These are phyloP conservation scores for Tachysurus fulvidraco DNA, from an alignment of 2,113 vertebrate genomes.

Conservation along the genomic window DNA sequence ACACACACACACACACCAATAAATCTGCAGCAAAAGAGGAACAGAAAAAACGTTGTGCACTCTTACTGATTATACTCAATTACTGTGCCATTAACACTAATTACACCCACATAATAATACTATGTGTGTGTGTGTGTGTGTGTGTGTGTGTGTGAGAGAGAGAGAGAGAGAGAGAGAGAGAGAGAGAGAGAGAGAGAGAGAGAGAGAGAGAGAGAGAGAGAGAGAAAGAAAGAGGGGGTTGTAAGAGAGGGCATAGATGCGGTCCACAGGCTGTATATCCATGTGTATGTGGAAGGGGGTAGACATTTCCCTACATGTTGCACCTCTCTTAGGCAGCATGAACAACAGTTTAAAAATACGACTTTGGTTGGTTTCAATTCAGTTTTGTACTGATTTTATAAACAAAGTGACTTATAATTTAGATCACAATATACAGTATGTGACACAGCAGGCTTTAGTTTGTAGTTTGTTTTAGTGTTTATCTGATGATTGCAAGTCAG, in stretches of 20 bases:
- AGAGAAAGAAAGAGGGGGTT: background rate
- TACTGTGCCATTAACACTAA: conserved; percentile 21
- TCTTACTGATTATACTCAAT: conserved; percentile 33
- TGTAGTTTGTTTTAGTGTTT: background rate
- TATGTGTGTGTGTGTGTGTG: conserved; percentile 56
- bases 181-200: background rate
- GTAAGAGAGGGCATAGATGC: background rate
- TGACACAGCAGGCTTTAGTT: background rate
- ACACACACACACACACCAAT: conserved; percentile 11
- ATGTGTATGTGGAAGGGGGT: background rate
- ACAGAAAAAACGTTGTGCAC: conserved; percentile 13
- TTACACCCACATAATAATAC: conserved; percentile 23
- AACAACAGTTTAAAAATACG: background rate
- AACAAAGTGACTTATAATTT: background rate
- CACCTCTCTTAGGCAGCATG: background rate
- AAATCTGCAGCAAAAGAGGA: conserved; percentile 1
- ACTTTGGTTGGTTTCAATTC: background rate
- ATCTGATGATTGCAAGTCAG: too few relatives aligned
- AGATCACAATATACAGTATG: background rate
- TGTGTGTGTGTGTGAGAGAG: background rate
- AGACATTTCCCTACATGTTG: background rate
- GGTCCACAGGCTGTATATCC: conserved; percentile 62
- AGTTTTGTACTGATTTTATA: background rate
- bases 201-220: background rate
- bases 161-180: conserved; percentile 36